phyloP scores from a whole-genome alignment of 1,140 invertebrate genomes.

The Delia radicum region DNA sequence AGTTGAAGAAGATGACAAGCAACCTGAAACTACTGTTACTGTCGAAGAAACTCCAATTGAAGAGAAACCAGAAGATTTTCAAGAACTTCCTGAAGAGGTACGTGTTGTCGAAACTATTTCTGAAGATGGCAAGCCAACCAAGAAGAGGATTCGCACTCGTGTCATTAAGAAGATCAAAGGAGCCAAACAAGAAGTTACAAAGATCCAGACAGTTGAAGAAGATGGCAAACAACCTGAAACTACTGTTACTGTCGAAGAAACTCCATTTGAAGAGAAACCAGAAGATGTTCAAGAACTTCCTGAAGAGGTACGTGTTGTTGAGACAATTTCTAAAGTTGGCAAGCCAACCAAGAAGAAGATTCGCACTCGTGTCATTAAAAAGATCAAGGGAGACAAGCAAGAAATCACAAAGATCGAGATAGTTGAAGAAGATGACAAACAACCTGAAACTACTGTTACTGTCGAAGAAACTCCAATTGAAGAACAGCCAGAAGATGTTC shows the following conservation, averaged over 20 bases:
- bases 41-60: too few relatives aligned
- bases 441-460: constrained; percentile 38
- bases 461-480: constrained; percentile 31
- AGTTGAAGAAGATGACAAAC: constrained; percentile 42
- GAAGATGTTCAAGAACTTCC: constrained; percentile 32
- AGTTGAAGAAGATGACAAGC: too few relatives aligned
- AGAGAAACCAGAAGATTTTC: too few relatives aligned
- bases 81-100: too few relatives aligned
- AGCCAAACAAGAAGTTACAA: constrained; percentile 35
- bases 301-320: constrained; percentile 1
- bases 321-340: constrained; percentile 28
- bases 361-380: constrained; percentile 40
- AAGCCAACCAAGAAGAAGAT: constrained; percentile 37
- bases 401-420: constrained; percentile 38
- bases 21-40: too few relatives aligned
- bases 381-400: constrained; percentile 29
- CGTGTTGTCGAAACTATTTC: constrained; percentile 32
- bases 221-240: constrained; percentile 40
- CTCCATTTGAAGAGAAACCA: constrained; percentile 22
- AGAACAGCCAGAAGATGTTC: constrained; percentile 13
- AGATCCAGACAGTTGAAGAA: constrained; percentile 44
- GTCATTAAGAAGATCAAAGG: constrained; percentile 36
- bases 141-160: constrained; percentile 39
- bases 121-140: constrained; percentile 39
- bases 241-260: constrained; percentile 38